Evolutionary conservation across 2,797 vertebrate species (phyloP), one percentile per base, ranked within the genome.

Genomic region (Menidia menidia): DNA sequence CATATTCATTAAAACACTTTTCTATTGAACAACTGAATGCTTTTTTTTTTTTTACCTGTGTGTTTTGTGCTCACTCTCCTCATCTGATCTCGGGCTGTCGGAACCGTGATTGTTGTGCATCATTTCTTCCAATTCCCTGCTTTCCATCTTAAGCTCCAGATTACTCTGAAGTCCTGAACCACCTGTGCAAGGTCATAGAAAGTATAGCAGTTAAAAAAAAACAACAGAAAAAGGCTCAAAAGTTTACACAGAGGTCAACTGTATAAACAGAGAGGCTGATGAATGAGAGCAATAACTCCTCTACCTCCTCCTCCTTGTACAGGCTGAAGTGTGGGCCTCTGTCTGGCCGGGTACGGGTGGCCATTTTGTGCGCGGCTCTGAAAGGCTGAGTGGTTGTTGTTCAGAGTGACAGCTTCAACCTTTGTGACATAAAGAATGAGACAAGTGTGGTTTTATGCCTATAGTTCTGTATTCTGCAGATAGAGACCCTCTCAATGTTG

Each of bases 11-110:
- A 39, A 7, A 6, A 7, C 35, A 39, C 7, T 39, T 25, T 39
- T 39, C 35, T 39, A 7, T 35, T 45, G 39, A 53, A 53, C 19
- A 18, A 30, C 12, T 53, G 1, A 63, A 42, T 11, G 4, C 5
- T n/a, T 63, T 94, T 93, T 93, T 95, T 87, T 81, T 89, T 93
- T 68, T 12, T 69, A 19, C 56, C 87, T 84, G 80, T 83, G 95
- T 6, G 70, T 92, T 94, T 89, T 96, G 94, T 73, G 93, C 75
- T 97, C 97, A 39, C 94, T 95, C 83, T 99, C 97, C 41, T 98
- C 96, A 48, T 98, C 97, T 50, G 97, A 98, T 84, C 95, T 94
- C 92, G 95, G 96, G 90, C 96, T 96, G 80, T 97, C 96, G 15
- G 96, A 96, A 41, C 79, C 84, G 60, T 81, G 86, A 30, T 48